Evolutionary conservation across 2,113 vertebrate species (phyloP), one percentile per base, ranked within the genome.

Genomic region (Hippotragus niger): DNA sequence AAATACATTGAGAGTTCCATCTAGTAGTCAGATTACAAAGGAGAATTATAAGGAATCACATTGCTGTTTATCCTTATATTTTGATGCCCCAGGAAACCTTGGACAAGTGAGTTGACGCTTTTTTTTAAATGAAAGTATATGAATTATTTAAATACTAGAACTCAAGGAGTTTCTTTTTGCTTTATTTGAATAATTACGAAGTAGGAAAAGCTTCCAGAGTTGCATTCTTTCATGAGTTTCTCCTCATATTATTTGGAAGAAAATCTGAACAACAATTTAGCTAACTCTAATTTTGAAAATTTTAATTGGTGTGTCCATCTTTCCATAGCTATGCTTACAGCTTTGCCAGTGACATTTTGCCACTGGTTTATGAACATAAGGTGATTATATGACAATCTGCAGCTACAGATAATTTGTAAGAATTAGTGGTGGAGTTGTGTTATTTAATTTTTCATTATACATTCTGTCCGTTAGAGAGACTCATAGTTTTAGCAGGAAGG

Each of bases 161-260:
- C 78, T 84, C 43, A 86, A 78, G 52, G 50, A 71, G 31, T 84
- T 88, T 83, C 40, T 64, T 86, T 97, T 84, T 85, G 74, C 60
- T 33, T 90, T 16, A 95, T 40, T 95, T 97, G 57, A 97, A 95
- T 87, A 96, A 88, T 92, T 91, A 86, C 29, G 91, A 92, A 93
- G 91, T 67, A 82, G 16, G 58, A 57, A 91, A 94, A 67, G 17
- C 81, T 93, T 94, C n/a, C 29, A 81, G 62, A 96, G 81, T 55
- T 94, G 31, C 88, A 86, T 36, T 93, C 55, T 81, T 88, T 86
- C 74, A 52, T 57, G 43, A 4, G 4, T 55, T 89, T 95, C 27
- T 84, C 7, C 40, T 17, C 29, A 40, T 86, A 71, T 57, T 60
- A 81, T 53, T 87, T 88, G 47, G 64, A 94, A 96, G 67, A 87